Evolutionary conservation across 2,888 invertebrate species (phyloP).

Genomic region (Lordiphosa andalusiaca): DNA sequence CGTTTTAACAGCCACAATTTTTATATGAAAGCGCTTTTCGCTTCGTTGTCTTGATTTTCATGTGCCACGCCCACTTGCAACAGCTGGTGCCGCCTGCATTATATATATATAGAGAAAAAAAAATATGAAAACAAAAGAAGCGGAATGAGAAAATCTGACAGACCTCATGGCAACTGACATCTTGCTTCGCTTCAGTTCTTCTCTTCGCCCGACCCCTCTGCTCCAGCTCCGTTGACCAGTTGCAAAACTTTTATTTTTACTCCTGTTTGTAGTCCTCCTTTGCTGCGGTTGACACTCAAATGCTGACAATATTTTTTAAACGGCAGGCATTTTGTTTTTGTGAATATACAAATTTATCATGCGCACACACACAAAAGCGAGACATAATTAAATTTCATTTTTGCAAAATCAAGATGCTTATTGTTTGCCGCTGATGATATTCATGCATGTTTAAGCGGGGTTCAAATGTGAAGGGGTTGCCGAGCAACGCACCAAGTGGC

Average conservation of each 20-base stretch:
- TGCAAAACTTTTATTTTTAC: slow-evolving; percentile 55
- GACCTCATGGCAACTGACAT: slow-evolving; percentile 58
- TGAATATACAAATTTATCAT: slow-evolving; percentile 65
- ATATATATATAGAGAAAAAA: slow-evolving; percentile 36
- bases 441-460: not conserved
- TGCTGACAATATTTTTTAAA: slow-evolving; percentile 45
- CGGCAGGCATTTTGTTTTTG: slow-evolving; percentile 49
- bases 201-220: not conserved
- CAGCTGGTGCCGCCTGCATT: slow-evolving; percentile 34
- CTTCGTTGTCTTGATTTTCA: slow-evolving; percentile 43
- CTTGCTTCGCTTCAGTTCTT: slow-evolving; percentile 16
- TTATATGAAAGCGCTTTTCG: slow-evolving; percentile 49
- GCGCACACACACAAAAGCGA: slow-evolving; percentile 36
- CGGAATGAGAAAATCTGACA: slow-evolving; percentile 42
- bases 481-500: slow-evolving; percentile 35
- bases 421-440: slow-evolving; percentile 40
- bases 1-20: slow-evolving; percentile 62
- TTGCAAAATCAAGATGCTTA: slow-evolving; percentile 64
- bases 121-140: slow-evolving; percentile 25
- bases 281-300: slow-evolving; percentile 56
- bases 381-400: slow-evolving; percentile 64
- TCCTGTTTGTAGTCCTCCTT: slow-evolving; percentile 16
- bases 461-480: slow-evolving; percentile 34
- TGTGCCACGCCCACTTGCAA: slow-evolving; percentile 45
- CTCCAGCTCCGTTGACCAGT: slow-evolving; percentile 35